These are phyloP conservation scores for Monoplex corrugatus DNA, from an alignment of 2,888 invertebrate species.

Conservation along the genomic window DNA sequence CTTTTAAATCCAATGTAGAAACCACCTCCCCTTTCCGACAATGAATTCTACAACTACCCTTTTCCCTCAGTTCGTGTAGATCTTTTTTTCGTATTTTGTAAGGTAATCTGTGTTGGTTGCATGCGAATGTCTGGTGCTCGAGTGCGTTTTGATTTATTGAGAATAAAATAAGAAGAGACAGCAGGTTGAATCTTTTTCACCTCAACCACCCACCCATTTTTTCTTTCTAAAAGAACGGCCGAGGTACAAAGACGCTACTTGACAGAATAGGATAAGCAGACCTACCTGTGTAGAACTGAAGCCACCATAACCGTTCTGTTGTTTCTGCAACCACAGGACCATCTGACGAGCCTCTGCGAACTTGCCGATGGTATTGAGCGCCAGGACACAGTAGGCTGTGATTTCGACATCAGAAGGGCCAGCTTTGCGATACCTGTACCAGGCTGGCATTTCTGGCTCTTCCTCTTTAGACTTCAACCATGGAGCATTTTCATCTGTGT, in stretches of 20 bases:
- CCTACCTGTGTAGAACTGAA: slow-evolving; percentile 53
- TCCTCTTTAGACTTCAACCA: not conserved
- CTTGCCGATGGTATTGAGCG: not conserved
- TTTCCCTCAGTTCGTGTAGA: too few relatives aligned
- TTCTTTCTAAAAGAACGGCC: not conserved
- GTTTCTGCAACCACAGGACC: slow-evolving; percentile 52
- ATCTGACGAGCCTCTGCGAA: slow-evolving; percentile 33
- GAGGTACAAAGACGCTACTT: not conserved
- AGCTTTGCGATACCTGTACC: not conserved
- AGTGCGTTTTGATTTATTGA: not conserved
- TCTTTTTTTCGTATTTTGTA: too few relatives aligned
- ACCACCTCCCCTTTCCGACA: too few relatives aligned
- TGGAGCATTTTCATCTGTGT: not conserved
- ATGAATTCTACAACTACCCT: too few relatives aligned
- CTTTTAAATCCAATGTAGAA: too few relatives aligned
- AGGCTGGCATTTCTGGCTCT: not conserved
- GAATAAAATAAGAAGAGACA: not conserved
- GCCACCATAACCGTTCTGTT: slow-evolving; percentile 54
- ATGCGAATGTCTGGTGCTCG: too few relatives aligned
- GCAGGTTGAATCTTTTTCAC: not conserved
- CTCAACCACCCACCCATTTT: not conserved
- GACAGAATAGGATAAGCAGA: too few relatives aligned
- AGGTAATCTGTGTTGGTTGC: too few relatives aligned
- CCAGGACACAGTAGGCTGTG: slow-evolving; percentile 48
- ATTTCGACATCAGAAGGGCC: slow-evolving; percentile 43